Percentiles rank a stretch among this genome's conserved stretches.
Evolutionary conservation across 2,113 vertebrate species (phyloP).

Genomic region (Passer domesticus): DNA sequence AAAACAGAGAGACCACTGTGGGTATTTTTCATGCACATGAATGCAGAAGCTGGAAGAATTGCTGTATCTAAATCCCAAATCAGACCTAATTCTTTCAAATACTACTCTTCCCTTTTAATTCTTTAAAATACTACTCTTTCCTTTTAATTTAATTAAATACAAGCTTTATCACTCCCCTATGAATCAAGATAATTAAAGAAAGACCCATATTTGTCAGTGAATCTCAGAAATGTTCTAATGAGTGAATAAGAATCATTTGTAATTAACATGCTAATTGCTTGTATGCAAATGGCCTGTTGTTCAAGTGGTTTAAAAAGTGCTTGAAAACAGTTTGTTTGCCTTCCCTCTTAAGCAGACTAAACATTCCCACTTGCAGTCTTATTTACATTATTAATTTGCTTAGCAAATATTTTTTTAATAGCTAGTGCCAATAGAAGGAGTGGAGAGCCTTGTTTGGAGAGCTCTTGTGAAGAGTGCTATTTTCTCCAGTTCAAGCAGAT

Average conservation of each 20-base stretch:
- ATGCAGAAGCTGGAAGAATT: background rate
- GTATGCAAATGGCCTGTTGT: conserved; percentile 63
- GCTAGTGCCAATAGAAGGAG: conserved; percentile 56
- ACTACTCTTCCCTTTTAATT: background rate
- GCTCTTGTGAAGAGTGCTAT: conserved; percentile 72
- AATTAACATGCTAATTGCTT: conserved; percentile 75
- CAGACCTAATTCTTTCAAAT: background rate
- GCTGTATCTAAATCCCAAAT: background rate
- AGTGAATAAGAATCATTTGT: conserved; percentile 54
- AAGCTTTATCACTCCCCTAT: background rate
- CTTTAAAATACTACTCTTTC: background rate
- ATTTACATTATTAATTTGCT: conserved; percentile 82
- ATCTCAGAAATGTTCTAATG: conserved; percentile 58
- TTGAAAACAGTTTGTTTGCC: conserved; percentile 73
- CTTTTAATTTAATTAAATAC: conserved; percentile 40
- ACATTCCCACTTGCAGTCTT: conserved; percentile 65
- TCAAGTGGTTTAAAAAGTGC: conserved; percentile 71
- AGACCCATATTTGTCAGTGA: conserved; percentile 28
- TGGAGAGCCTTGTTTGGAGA: conserved; percentile 67
- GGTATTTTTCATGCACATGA: background rate
- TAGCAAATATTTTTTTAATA: conserved; percentile 66
- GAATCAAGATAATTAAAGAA: conserved; percentile 51
- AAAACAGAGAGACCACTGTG: background rate
- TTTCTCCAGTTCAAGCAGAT: conserved; percentile 73
- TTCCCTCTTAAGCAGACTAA: conserved; percentile 65